Evolutionary conservation across 1,140 invertebrate genomes (phyloP), one percentile per base, ranked within the genome.

Genomic region (Saccostrea echinata): DNA sequence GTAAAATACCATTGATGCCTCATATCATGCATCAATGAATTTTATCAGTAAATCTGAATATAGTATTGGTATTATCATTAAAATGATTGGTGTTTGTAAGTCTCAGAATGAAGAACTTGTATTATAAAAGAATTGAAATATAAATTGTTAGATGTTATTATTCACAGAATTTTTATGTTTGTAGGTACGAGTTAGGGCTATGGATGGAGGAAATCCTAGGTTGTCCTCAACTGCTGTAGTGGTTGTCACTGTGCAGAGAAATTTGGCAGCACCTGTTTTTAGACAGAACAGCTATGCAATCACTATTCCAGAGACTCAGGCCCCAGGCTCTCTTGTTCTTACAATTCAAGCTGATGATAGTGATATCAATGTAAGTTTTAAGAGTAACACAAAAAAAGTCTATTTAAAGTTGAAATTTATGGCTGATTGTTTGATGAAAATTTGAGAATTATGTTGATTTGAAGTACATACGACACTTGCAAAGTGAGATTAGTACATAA

Each of bases 231-330:
- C 84, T 52, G 52, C 64, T 18, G 35, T 85, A 3, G 82, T 90
- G 18, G 85, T 53, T 12, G 80, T 90, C 4, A 85, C 76, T 3
- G 86, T 88, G 1, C 43, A 83, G 24, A 82, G 87, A 24, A 90
- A 90, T 53, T 51, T 90, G 94, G 98, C 98, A 94, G 61, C 68
- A 9, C 90, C 90, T 16, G 43, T 43, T 4, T 90, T 90, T 33
- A 71, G 61, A 43, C 84, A 83, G 30, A 51, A 16, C 16, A 43
- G 51, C 24, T 90, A 86, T 55, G 80, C 24, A 16, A 84, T 83
- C 13, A 88, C 64, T 3, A 88, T 91, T 52, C 80, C 87, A 8
- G 85, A 91, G 61, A 86, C 81, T 9, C 52, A 61, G 27, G 3
- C 89, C 43, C 71, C 80, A 1, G 80, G 80, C 21, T 71, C 61